Evolutionary conservation across 1,140 invertebrate genomes (phyloP).

Genomic region (Callitettix versicolor): DNA sequence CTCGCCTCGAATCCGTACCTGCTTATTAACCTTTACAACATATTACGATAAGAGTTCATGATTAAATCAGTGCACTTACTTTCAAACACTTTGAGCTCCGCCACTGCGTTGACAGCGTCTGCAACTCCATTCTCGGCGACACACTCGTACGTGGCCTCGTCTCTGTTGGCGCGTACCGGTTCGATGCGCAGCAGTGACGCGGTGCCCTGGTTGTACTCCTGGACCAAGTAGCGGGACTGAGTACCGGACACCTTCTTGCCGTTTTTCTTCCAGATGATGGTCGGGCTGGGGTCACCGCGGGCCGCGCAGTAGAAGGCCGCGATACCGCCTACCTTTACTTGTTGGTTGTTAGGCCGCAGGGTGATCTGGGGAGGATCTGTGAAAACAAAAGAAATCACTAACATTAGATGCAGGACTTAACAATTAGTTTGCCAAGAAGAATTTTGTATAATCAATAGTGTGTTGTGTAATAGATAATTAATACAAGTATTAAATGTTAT

Average conservation of each 20-base stretch:
- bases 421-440: neutral
- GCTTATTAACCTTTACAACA: too few species aligned
- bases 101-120: conserved; percentile 81
- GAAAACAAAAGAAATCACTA: conserved; percentile 31
- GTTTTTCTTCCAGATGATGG: conserved; percentile 85
- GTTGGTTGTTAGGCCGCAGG: conserved; percentile 71
- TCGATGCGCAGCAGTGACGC: conserved; percentile 83
- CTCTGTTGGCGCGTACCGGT: conserved; percentile 67
- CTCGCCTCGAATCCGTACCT: too few species aligned
- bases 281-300: conserved; percentile 75
- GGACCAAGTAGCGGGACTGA: conserved; percentile 61
- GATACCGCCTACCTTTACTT: conserved; percentile 78
- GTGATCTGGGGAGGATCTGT: conserved; percentile 87
- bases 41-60: too few species aligned
- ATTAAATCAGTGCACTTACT: conserved; percentile 46
- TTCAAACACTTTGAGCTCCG: conserved; percentile 77
- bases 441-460: too few species aligned
- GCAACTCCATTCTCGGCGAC: conserved; percentile 93
- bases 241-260: conserved; percentile 66
- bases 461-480: too few species aligned
- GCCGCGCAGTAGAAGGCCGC: conserved; percentile 93
- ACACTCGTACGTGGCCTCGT: conserved; percentile 89
- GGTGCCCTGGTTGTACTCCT: conserved; percentile 49
- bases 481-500: too few species aligned
- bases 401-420: neutral